Evolutionary conservation across 2,113 vertebrate genomes (phyloP).

Genomic region (Leptodactylus fuscus): DNA sequence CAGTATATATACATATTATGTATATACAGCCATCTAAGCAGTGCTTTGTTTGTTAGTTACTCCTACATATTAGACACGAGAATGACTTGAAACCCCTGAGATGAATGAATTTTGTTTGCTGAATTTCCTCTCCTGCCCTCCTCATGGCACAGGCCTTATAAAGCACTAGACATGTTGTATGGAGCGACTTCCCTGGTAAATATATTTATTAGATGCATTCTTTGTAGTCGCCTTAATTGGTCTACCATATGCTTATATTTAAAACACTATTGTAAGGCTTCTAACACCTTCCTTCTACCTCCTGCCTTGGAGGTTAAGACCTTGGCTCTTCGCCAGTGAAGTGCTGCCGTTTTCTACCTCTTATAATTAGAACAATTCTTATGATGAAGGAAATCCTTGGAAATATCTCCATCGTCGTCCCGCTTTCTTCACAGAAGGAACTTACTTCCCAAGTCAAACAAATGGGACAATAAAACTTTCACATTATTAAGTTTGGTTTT

Average conservation of each 20-base stretch:
- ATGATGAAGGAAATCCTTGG: slow-evolving; percentile 86
- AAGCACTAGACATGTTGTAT: slow-evolving; percentile 73
- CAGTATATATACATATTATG: no score
- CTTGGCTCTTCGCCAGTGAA: slow-evolving; percentile 70
- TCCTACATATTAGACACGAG: no score
- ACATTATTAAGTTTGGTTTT: slow-evolving; percentile 89
- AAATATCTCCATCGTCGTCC: slow-evolving; percentile 78
- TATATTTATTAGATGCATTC: slow-evolving; percentile 82
- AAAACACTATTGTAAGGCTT: slow-evolving; percentile 70
- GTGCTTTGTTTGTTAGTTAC: no score
- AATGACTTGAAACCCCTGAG: not conserved
- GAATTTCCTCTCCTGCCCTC: slow-evolving; percentile 15
- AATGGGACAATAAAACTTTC: slow-evolving; percentile 86
- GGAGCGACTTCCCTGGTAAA: slow-evolving; percentile 80
- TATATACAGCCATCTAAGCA: no score
- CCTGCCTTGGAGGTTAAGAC: slow-evolving; percentile 76
- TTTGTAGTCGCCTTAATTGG: slow-evolving; percentile 83
- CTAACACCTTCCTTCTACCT: slow-evolving; percentile 77
- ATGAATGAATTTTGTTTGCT: not conserved
- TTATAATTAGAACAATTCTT: slow-evolving; percentile 77
- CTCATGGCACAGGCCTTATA: slow-evolving; percentile 67
- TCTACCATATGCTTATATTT: slow-evolving; percentile 81
- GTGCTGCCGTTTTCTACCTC: slow-evolving; percentile 70
- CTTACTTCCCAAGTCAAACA: slow-evolving; percentile 77
- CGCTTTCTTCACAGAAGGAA: slow-evolving; percentile 73